Base-by-base conservation (phyloP, 1,140 invertebrate genomes). In the Drosophila nigromelanica region DNA sequence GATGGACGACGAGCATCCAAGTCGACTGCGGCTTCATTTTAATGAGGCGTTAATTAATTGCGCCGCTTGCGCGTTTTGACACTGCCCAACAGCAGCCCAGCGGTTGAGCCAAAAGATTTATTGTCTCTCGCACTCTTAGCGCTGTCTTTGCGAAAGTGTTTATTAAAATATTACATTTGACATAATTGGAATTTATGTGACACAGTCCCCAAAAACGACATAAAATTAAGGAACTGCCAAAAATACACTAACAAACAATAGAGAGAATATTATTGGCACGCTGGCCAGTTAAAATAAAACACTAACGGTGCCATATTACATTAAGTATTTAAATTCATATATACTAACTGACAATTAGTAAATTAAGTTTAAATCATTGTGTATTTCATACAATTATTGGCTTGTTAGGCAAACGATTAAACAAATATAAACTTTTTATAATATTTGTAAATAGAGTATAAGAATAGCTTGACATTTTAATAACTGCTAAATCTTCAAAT, bases 131-230 rank as follows among this genome's bases (percentile, higher is more conserved):
- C 54, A 70, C 66, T 80, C 48, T 78, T 71, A 42, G 59, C 62
- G 64, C 58, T 74, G 85, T 82, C 68, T 78, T 63, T 54, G 70
- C 71, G 67, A 89, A 90, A 89, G 85, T 89, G 89, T 91, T 91
- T 91, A 90, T 91, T 90, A 91, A 91, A 91, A 86, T 90, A 90
- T 91, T 89, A 91, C 78, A 91, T 85, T 90, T 91, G 89, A 91
- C 89, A 91, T 91, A 91, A 91, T 91, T 91, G 85, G 81, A 89
- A 90, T 89, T 91, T 90, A 91, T 91, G 90, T 45, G 76, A 35
- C 55, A 74, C 63, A 40, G 51, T 51, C 27, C 60, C 52, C 33
- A 58, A 35, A 72, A 58, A 40, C 27, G 27, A 52, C 37, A 21
- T 14, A 3, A 24, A 42, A 27, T 12, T 51, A 54, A 64, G 24